Conservation (phyloP, 2,113 vertebrate species). For the Gobius niger region DNA sequence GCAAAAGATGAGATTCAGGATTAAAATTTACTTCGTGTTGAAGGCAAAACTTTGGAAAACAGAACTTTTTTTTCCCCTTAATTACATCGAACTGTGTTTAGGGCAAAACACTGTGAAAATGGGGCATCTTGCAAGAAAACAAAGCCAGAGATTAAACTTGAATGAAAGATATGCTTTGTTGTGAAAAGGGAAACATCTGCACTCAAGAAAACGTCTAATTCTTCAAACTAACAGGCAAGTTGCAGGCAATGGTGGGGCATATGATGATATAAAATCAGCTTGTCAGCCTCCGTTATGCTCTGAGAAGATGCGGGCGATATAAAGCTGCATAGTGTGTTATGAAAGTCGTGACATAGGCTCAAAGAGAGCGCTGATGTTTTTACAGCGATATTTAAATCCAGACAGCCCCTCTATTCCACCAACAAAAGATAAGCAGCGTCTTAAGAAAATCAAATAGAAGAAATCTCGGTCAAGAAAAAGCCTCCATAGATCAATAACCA, state of each 20-base stretch:
- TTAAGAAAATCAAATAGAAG: neutral
- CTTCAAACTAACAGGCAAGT: neutral
- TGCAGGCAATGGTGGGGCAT: neutral
- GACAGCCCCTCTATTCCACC: neutral
- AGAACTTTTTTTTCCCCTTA: neutral
- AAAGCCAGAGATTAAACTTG: neutral
- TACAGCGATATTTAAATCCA: neutral
- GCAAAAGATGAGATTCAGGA: neutral
- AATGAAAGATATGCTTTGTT: neutral
- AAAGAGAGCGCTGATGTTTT: neutral
- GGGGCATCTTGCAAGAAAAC: slow-evolving; percentile 2
- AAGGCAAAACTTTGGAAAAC: neutral
- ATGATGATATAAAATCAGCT: neutral
- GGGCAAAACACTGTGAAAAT: neutral
- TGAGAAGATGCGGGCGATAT: too few species aligned
- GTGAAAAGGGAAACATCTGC: neutral
- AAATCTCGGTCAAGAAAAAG: neutral
- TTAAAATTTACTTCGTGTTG: neutral
- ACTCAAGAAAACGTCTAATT: slow-evolving; percentile 9
- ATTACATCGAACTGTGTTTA: neutral
- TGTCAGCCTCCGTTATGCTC: too few species aligned
- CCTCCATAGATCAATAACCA: slow-evolving; percentile 9
- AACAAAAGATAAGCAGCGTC: slow-evolving; percentile 1
- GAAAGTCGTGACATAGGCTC: too few species aligned
- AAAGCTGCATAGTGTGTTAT: too few species aligned